These are phyloP conservation scores for Nothocercus nigrocapillus DNA, from an alignment of 2,113 vertebrate species.

Conservation along the genomic window DNA sequence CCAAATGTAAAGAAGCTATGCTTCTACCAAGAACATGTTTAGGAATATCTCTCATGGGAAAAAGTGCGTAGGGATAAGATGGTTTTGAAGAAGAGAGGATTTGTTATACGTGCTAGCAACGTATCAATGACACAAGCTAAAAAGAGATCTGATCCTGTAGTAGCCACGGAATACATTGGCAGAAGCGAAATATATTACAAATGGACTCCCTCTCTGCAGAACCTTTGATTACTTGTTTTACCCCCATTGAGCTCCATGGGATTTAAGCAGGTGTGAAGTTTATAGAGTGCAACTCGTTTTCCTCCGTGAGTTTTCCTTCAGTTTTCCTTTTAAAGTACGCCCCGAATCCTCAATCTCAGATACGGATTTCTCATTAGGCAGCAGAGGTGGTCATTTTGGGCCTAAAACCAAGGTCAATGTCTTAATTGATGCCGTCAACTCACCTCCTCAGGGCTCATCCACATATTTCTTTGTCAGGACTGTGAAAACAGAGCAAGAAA, in stretches of 20 bases:
- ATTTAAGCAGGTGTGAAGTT: not conserved
- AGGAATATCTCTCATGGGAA: not conserved
- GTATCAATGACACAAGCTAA: not conserved
- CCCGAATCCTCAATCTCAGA: not conserved
- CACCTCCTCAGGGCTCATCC: not conserved
- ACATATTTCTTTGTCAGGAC: not conserved
- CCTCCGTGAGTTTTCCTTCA: no score
- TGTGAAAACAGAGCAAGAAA: not conserved
- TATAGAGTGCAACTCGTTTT: not conserved
- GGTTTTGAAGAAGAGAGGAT: not conserved
- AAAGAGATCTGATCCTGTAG: not conserved
- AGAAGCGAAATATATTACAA: not conserved
- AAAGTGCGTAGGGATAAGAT: not conserved
- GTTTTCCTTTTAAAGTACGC: not conserved
- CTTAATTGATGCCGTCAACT: not conserved
- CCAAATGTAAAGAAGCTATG: not conserved
- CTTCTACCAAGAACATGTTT: not conserved
- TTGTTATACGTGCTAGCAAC: not conserved
- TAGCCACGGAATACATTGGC: not conserved
- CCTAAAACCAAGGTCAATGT: not conserved
- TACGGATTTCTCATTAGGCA: not conserved
- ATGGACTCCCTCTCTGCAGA: not conserved
- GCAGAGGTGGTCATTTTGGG: not conserved
- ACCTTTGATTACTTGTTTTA: not conserved
- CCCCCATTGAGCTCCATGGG: not conserved